Percentiles rank a stretch among this genome's conserved stretches.
Evolutionary conservation across 2,113 vertebrate species (phyloP).

Genomic region (Butastur rufipennis): DNA sequence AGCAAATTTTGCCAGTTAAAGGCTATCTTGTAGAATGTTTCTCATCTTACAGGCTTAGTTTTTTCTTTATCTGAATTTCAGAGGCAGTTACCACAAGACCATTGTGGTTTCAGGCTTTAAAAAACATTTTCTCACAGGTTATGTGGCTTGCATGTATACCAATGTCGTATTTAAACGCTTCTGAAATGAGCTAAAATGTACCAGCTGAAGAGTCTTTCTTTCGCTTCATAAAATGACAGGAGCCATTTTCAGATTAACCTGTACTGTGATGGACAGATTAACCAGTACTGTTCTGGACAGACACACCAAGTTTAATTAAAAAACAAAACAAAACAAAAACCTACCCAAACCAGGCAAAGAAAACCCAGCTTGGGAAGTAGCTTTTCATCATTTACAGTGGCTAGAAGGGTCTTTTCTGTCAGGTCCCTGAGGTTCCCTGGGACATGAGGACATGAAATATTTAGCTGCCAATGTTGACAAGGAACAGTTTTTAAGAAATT

Average conservation of each 20-base stretch:
- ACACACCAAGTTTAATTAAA: background rate
- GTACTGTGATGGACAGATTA: background rate
- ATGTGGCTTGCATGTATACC: background rate
- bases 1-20: background rate
- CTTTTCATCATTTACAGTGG: conserved; percentile 75
- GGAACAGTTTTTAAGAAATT: conserved; percentile 86
- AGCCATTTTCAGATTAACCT: background rate
- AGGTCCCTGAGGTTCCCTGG: conserved; percentile 72
- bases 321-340: background rate
- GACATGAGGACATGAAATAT: conserved; percentile 86
- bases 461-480: conserved; percentile 84
- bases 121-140: background rate
- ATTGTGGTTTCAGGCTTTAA: background rate
- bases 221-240: background rate
- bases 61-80: background rate
- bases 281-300: background rate
- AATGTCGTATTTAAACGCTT: background rate
- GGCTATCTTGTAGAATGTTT: background rate
- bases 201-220: background rate
- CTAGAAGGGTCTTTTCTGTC: conserved; percentile 73
- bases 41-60: background rate
- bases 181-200: background rate
- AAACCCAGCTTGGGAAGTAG: conserved; percentile 35
- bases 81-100: background rate
- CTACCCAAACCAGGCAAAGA: background rate